Base-by-base conservation (phyloP, 2,888 invertebrate species). In the Margaritifera margaritifera region DNA sequence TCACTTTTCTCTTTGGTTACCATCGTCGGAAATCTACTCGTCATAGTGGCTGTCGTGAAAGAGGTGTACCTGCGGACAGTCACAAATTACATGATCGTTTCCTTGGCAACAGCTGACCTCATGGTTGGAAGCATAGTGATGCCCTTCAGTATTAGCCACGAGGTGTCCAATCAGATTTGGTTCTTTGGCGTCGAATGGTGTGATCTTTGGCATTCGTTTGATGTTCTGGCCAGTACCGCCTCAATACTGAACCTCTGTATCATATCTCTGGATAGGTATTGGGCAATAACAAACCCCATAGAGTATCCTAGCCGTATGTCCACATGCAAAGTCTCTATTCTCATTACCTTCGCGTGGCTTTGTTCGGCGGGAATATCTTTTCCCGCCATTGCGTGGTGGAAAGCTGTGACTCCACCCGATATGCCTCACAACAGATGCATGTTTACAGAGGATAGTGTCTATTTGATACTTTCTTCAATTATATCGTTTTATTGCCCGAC, bases 211-310 rank as follows among this genome's bases (percentile, higher is more conserved):
- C 93, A 98, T 66, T 98, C 98, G 0, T 90, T 99, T 76, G 99
- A 99, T 88, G 99, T 99, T 2, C 92, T 99, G 2, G 98, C 98
- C 84, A 97, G 97, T 84, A 99, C 99, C 0, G 98, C 98, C 6
- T 98, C 98, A 19, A 99, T 99, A 83, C 92, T 99, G 64, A 99
- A 99, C 91, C 92, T 99, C 66, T 99, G 99, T 90, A 97, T 99
- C 51, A 99, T 98, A 85, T 96, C 97, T 0, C 90, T 98, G 84
- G 98, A 98, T 89, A 93, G 98, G 24, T 99, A 99, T 90, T 98
- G 98, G 98, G 99, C 99, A 60, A 99, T 99, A 75, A 98, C 97
- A 20, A 98, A 99, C 91, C 99, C 99, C 0, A 97, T 99, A 80
- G 96, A 96, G 62, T 99, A 99, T 91, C 97, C 98, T 2, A 95